Evolutionary conservation across 2,113 vertebrate genomes (phyloP).

Genomic region (Callocephalon fimbriatum): DNA sequence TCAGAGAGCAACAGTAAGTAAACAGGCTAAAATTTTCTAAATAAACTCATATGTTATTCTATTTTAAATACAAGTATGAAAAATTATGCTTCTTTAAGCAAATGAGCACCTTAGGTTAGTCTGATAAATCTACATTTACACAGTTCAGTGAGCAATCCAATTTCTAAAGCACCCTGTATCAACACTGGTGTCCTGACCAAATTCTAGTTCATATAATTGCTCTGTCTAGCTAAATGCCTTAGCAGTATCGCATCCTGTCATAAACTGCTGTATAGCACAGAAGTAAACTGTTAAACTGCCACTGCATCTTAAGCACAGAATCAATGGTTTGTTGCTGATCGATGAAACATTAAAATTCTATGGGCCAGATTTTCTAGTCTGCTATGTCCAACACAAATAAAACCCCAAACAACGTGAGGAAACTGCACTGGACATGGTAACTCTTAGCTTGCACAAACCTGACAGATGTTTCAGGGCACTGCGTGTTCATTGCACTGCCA

Average conservation of each 20-base stretch:
- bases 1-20: not conserved
- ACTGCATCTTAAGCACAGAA: not conserved
- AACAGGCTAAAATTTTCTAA: not conserved
- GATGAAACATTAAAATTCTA: not conserved
- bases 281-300: not conserved
- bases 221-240: constrained; percentile 3
- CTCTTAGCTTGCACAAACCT: not conserved
- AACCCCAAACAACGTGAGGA: not conserved
- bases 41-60: not conserved
- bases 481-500: not conserved
- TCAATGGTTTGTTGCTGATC: not conserved
- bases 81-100: constrained; percentile 36
- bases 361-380: not conserved
- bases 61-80: constrained; percentile 17
- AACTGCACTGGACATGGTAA: not conserved
- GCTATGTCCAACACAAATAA: not conserved
- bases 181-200: constrained; percentile 16
- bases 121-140: constrained; percentile 34
- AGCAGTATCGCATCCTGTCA: not conserved
- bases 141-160: constrained; percentile 29
- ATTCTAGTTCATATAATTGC: constrained; percentile 39
- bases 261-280: not conserved
- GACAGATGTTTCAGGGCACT: not conserved
- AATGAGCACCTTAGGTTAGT: constrained; percentile 32
- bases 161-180: constrained; percentile 29